Evolutionary conservation across 2,888 invertebrate species (phyloP), one percentile per base, ranked within the genome.

Genomic region (Meta bourneti): DNA sequence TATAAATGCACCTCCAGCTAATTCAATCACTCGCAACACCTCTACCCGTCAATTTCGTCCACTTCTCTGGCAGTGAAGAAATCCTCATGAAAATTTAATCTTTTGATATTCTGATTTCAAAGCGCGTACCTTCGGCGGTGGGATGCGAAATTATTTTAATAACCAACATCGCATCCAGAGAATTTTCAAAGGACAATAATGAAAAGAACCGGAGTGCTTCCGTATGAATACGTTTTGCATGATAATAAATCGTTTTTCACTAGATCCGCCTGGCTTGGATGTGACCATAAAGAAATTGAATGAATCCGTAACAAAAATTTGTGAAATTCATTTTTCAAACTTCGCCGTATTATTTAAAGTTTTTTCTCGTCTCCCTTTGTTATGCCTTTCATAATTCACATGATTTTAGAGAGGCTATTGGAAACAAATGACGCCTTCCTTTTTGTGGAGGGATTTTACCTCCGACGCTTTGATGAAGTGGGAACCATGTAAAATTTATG

Each of bases 61-160:
- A 54, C 52, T 69, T 75, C 52, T 48, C 74, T 48, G 13, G 72
- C 71, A 49, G 74, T 48, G 34, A 75, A 61, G 61, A 61, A 75
- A 69, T 71, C 49, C 75, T 84, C 75, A 75, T 84, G 74, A 75
- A 84, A 84, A 84, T 84, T 74, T 34, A 61, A 75, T 84, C 61
- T 61, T 69, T 11, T 75, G 52, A 75, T 61, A 75, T 61, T 48
- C n/a, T 16, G 71, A 82, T 16, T 71, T 82, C 48, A n/a, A 19
- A 71, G 19, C 51, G 1, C 13, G 51, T n/a, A 16, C 51, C 19
- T 82, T 19, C 11, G 34, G 48, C 34, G 9, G 13, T 8, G 19
- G 34, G 20, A 80, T 19, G 6, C 61, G 48, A 75, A 75, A 70
- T 71, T 34, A 71, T 71, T 69, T 82, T 71, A 71, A 81, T 84